Percentiles rank a stretch among this genome's conserved stretches.
Conservation (phyloP, 2,888 invertebrate species). For the Brachylomia viminalis region DNA sequence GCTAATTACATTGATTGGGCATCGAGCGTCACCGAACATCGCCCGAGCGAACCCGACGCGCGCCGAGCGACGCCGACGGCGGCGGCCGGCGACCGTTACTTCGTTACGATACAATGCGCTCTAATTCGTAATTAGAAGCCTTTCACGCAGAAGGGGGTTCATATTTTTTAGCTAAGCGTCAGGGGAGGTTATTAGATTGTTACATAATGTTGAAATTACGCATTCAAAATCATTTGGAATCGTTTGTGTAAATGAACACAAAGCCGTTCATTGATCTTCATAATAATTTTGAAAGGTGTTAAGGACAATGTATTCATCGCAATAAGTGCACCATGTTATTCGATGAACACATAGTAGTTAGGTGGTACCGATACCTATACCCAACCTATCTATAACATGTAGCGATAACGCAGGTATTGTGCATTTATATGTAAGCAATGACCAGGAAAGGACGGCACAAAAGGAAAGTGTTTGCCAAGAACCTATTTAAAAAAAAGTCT, state of each 20-base stretch:
- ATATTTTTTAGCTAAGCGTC: constrained; percentile 55
- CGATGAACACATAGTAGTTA: background rate
- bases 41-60: constrained; percentile 47
- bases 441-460: too few species aligned
- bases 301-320: constrained; percentile 4
- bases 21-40: constrained; percentile 65
- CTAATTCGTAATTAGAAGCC: constrained; percentile 68
- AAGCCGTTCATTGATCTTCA: constrained; percentile 30
- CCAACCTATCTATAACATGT: background rate
- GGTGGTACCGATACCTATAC: background rate
- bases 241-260: constrained; percentile 50
- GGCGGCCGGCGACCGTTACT: constrained; percentile 57
- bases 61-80: constrained; percentile 49
- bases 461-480: too few species aligned
- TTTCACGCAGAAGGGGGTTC: constrained; percentile 61
- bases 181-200: constrained; percentile 58
- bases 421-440: background rate
- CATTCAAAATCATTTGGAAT: constrained; percentile 62
- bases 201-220: constrained; percentile 65
- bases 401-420: background rate
- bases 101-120: constrained; percentile 61
- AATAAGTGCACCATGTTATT: background rate
- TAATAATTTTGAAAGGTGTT: constrained; percentile 4
- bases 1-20: constrained; percentile 83
- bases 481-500: too few species aligned